Base-by-base conservation (phyloP, 2,888 invertebrate species). In the Drosophila affinis region DNA sequence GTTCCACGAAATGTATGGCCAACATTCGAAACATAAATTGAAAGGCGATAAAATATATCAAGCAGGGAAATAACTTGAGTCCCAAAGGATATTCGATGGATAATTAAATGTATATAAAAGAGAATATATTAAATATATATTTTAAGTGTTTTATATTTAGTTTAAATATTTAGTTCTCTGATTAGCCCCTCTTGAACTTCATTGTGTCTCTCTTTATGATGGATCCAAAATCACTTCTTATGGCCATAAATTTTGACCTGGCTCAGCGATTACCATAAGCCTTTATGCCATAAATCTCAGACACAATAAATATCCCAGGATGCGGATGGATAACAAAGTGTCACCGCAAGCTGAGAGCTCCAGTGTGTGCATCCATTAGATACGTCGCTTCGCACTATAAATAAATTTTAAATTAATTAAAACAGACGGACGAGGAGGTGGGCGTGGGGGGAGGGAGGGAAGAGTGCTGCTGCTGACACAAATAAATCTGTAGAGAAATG, bases 381-480 rank as follows among this genome's bases (percentile, higher is more conserved):
- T 51, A 56, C 32, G 18, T 45, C 44, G 49, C 5, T 39, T n/a
- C n/a, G 7, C 21, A 57, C 67, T 79, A 87, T 75, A 87, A 81
- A 83, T 83, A 85, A 74, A 83, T 79, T 29, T 9, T 9, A 29
- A 29, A 81, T 85, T 75, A 84, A 87, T 82, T 81, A 78, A 87
- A 62, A 49, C 69, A 51, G 14, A 6, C 14, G 14, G 32, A 7
- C 14, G 14, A 3, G 4, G 9, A 18, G 6, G 29, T 7, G 27
- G 34, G 39, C 3, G 21, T 21, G 54, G 60, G 21, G 27, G 18
- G 34, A 18, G 34, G 61, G 62, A 10, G 17, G 6, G 17, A 1
- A 27, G 27, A 27, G 27, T 0, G 24, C 1, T 34, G 12, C 34
- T 14, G 62, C 34, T 46, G 62, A 49, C 67, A 68, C 67, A 68